Evolutionary conservation across 2,797 vertebrate genomes (phyloP).

Genomic region (Mus caroli): DNA sequence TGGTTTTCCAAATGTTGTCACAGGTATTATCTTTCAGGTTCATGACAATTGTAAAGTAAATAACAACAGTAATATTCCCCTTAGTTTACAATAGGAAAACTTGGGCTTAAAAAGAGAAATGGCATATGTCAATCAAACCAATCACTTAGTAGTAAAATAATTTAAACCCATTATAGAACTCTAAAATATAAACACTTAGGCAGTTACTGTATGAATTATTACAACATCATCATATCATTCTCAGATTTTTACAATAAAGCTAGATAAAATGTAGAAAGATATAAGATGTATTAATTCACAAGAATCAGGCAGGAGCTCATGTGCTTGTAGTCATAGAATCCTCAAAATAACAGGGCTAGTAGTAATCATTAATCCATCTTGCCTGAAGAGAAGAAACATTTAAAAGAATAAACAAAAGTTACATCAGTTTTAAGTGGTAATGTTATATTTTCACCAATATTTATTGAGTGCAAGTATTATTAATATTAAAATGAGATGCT

Average conservation of each 20-base stretch:
- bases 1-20: slow-evolving; percentile 61
- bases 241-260: slow-evolving; percentile 62
- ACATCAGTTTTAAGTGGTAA: neutral
- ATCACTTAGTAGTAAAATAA: slow-evolving; percentile 67
- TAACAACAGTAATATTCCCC: slow-evolving; percentile 70
- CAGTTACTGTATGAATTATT: slow-evolving; percentile 66
- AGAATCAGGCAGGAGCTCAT: neutral
- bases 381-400: slow-evolving; percentile 5
- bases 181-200: slow-evolving; percentile 80
- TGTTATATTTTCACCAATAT: slow-evolving; percentile 49
- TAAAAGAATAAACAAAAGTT: neutral
- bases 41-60: slow-evolving; percentile 72
- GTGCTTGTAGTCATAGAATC: neutral
- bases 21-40: slow-evolving; percentile 63
- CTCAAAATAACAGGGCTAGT: neutral
- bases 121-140: slow-evolving; percentile 66
- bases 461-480: slow-evolving; percentile 22
- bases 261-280: slow-evolving; percentile 60
- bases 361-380: slow-evolving; percentile 59
- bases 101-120: slow-evolving; percentile 66
- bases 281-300: slow-evolving; percentile 63
- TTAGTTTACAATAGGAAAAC: slow-evolving; percentile 78
- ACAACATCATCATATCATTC: slow-evolving; percentile 25
- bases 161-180: slow-evolving; percentile 69
- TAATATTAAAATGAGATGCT: neutral